These are phyloP conservation scores for Ianthella basta DNA, from an alignment of 37 sponge, comb jelly and placozoan species.

Conservation along the genomic window DNA sequence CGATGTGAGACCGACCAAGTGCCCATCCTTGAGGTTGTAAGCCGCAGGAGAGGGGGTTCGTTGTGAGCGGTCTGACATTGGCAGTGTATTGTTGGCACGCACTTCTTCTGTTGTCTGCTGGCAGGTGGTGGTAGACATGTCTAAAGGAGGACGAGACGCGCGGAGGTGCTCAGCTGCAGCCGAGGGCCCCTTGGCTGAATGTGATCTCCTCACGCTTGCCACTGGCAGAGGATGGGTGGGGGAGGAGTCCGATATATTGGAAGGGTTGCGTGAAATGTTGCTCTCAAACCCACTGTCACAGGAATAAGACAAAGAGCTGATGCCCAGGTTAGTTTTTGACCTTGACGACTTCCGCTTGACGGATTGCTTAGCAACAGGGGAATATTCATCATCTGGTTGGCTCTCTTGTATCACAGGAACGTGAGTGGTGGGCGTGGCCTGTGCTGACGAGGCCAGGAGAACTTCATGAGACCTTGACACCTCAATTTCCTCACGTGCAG, in stretches of 20 bases:
- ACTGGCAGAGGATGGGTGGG: background rate
- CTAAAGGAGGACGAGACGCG: no score
- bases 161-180: background rate
- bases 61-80: background rate
- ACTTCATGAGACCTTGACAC: background rate
- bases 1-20: background rate
- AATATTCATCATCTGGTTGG: background rate
- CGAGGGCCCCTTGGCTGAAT: background rate
- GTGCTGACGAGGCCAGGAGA: background rate
- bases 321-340: constrained; percentile 9
- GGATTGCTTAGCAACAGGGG: background rate
- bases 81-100: background rate
- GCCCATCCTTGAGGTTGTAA: background rate
- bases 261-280: constrained; percentile 9
- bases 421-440: background rate
- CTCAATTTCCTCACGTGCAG: constrained; percentile 5
- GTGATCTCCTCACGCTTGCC: background rate
- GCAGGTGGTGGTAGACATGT: background rate
- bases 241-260: background rate
- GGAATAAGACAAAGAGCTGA: background rate
- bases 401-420: background rate
- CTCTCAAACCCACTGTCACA: constrained; percentile 33
- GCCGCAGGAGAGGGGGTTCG: background rate
- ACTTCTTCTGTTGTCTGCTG: background rate
- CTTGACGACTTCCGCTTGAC: background rate